Evolutionary conservation across 35 echinoderm and acorn worm species (phyloP).

Genomic region (Patiria miniata): DNA sequence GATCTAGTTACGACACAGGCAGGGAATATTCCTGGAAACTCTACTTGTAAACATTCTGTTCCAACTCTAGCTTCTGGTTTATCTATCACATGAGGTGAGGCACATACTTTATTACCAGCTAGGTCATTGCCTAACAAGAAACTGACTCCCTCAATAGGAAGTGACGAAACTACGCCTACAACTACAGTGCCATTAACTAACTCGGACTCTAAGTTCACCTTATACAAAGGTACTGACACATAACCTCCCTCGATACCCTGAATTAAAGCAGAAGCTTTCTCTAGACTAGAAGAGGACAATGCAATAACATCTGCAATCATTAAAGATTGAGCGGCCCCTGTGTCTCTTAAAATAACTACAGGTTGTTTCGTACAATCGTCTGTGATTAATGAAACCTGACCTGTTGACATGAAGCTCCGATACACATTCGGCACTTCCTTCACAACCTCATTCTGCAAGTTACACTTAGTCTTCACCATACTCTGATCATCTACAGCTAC

Average conservation of each 20-base stretch:
- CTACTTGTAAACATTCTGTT: neutral
- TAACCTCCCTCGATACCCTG: neutral
- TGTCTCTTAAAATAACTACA: slow-evolving; percentile 18
- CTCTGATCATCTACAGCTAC: neutral
- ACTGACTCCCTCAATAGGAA: neutral
- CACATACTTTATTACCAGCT: slow-evolving; percentile 41
- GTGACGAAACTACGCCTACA: neutral
- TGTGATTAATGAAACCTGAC: neutral
- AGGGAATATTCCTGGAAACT: slow-evolving; percentile 14
- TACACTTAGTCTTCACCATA: neutral
- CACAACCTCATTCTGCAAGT: neutral
- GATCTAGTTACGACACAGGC: slow-evolving; percentile 36
- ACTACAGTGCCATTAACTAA: slow-evolving; percentile 7
- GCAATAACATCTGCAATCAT: neutral
- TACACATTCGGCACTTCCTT: neutral
- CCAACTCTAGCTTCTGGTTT: neutral
- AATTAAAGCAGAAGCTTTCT: neutral
- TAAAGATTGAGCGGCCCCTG: neutral
- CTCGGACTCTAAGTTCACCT: slow-evolving; percentile 3
- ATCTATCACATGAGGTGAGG: slow-evolving; percentile 11
- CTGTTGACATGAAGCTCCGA: neutral
- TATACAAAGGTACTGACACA: neutral
- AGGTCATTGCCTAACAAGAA: slow-evolving; percentile 35
- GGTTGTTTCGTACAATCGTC: neutral
- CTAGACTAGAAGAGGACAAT: neutral